A percentile compares a stretch with the other conserved stretches of the same genome.
Evolutionary conservation across 2,797 vertebrate genomes (phyloP).

Genomic region (Gobio occitaniae): DNA sequence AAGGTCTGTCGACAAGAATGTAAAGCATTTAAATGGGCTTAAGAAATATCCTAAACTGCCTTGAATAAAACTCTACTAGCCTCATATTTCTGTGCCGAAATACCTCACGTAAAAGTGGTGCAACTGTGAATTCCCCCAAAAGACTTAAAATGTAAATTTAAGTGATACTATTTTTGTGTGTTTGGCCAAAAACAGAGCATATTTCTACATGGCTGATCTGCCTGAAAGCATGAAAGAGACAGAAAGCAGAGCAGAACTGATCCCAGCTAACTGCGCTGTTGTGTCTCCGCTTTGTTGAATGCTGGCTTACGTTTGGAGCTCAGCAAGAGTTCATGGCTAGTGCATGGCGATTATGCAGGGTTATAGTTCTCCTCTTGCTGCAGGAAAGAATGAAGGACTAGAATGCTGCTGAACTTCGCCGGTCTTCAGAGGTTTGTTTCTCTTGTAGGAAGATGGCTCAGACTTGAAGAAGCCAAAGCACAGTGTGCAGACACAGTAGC

Average conservation of each 20-base stretch:
- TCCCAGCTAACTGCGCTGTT: slow-evolving; percentile 44
- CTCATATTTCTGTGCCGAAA: neutral
- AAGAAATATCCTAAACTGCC: neutral
- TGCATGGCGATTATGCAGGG: slow-evolving; percentile 53
- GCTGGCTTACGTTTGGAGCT: slow-evolving; percentile 43
- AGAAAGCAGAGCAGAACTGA: slow-evolving; percentile 56
- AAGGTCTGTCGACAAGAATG: neutral
- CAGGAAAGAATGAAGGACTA: slow-evolving; percentile 2
- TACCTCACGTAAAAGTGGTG: neutral
- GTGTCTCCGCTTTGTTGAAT: slow-evolving; percentile 54
- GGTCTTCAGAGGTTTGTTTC: neutral
- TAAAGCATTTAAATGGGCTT: slow-evolving; percentile 7
- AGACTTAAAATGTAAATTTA: slow-evolving; percentile 40
- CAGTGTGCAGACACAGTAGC: slow-evolving; percentile 7
- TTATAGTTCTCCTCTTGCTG: slow-evolving; percentile 44
- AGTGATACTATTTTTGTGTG: slow-evolving; percentile 39
- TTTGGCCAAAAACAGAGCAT: slow-evolving; percentile 27
- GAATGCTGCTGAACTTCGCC: neutral
- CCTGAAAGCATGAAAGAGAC: slow-evolving; percentile 45
- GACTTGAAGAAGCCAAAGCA: slow-evolving; percentile 13
- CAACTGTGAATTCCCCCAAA: neutral
- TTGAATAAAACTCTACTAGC: slow-evolving; percentile 1
- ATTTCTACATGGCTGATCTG: slow-evolving; percentile 36
- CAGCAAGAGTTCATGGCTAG: slow-evolving; percentile 51
- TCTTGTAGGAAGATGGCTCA: slow-evolving; percentile 30